These are phyloP conservation scores for Desmophyllum pertusum DNA, from an alignment of 92 coral and sea anemone genomes.

Conservation along the genomic window DNA sequence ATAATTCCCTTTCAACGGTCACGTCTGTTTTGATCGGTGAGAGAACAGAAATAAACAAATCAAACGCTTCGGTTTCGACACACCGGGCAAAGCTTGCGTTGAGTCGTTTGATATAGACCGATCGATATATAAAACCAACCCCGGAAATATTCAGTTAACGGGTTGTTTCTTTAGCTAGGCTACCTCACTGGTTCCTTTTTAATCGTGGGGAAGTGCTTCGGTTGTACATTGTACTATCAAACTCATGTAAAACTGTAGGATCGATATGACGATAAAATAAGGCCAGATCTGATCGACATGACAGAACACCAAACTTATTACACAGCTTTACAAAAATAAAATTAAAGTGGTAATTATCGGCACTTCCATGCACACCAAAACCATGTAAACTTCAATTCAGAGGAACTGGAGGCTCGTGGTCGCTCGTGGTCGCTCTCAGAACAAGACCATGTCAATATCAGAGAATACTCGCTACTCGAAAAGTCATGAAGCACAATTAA, in stretches of 20 bases:
- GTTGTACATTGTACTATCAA: no score
- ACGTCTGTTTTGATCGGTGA: neutral
- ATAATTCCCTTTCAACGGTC: conserved; percentile 8
- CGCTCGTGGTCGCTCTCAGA: conserved; percentile 7
- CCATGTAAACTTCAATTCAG: neutral
- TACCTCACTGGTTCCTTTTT: neutral
- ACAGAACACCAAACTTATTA: neutral
- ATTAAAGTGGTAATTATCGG: conserved; percentile 3
- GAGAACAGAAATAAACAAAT: neutral
- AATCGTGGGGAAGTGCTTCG: neutral
- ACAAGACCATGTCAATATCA: conserved; percentile 25
- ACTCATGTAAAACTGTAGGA: neutral
- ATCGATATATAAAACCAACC: neutral
- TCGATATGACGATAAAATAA: neutral
- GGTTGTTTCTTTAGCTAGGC: neutral
- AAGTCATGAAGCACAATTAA: conserved; percentile 41
- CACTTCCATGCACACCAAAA: neutral
- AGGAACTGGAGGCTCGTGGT: neutral
- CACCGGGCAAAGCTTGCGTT: neutral
- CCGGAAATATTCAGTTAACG: conserved; percentile 31
- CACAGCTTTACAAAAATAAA: conserved; percentile 24
- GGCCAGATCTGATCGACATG: neutral
- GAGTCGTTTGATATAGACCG: neutral
- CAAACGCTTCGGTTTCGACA: neutral
- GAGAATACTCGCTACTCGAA: conserved; percentile 34